Evolutionary conservation across 2,113 vertebrate species (phyloP), one percentile per base, ranked within the genome.

Genomic region (Dolichallabes microphthalmus): DNA sequence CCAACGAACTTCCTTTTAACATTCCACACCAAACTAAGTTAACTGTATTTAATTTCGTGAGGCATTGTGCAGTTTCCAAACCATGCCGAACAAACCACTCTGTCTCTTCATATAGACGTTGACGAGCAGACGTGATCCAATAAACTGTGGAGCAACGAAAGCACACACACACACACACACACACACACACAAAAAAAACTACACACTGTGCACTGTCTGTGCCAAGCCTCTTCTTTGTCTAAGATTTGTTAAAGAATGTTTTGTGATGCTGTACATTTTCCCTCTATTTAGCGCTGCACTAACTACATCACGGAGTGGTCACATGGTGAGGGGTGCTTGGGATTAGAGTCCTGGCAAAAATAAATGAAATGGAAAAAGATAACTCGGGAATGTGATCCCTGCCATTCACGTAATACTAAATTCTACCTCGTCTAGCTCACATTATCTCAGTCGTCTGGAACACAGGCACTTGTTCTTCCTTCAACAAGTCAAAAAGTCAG

Each of bases 381-480:
- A 87, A 66, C 69, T 80, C 57, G 61, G 79, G 84, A 89, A 91
- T 83, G 86, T 71, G 30, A 69, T 69, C 83, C 82, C 83, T 57
- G 69, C 82, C 81, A 45, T 84, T 69, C 78, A 22, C 15, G 19
- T 63, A 27, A 3, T 25, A 68, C 39, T 19, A 2, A 2, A 1
- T 50, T 50, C 39, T 25, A 50, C 39, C 39, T 32, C 30, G 19
- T 50, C 14, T 9, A 79, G 25, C 7, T 91, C 93, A 93, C 93
- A 93, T 94, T 92, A 93, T 90, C 77, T 73, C 60, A 52, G 52
- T 86, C 81, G 84, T 63, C 52, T 69, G 83, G 61, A 69, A 55
- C 64, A 35, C 57, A 60, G 25, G 68, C 10, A 78, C n/a, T 77
- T 27, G 27, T 53, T 55, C 25, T 55, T 35, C 30, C n/a, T 0